Evolutionary conservation across 1,140 invertebrate species (phyloP), one percentile per base, ranked within the genome.

Genomic region (Druon quercuslanigerum): DNA sequence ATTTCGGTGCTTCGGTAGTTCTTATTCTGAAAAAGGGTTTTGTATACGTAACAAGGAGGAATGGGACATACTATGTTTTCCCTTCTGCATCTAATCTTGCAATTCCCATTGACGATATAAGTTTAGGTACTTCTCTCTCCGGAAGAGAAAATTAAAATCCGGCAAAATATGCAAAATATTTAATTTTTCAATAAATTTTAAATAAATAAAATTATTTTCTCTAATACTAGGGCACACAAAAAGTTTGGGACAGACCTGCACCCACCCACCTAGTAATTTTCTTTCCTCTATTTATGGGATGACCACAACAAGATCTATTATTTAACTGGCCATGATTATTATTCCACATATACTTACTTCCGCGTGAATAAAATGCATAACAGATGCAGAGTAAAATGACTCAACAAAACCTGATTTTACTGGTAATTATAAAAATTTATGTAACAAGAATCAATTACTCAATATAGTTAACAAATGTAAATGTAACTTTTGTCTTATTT

Each of bases 231-330:
- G 52, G 52, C 7, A 17, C n/a, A 54, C 1, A 54, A 54, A 17
- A 54, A 54, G 4, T 46, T 46, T 54, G 52, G 7, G 16, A 54
- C 16, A 54, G 16, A n/a, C 17, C 52, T 17, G 52, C n/a, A 17
- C 8, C 8, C 9, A 16, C 17, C n/a, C 8, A 54, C 25, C 25
- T 13, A 16, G 14, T 25, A 40, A 66, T 16, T 7, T 33, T 11
- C 57, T 16, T 14, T 4, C 16, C 20, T 66, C 20, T 66, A 66
- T 40, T 66, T 66, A 16, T 16, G 14, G 57, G 57, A 66, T 66
- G 57, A 13, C 16, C 60, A 66, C 60, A 66, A 66, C 60, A 66
- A 46, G 33, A 66, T 66, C 46, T 66, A 66, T 66, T 13, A 66
- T 40, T 66, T 40, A 66, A 66, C 13, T 14, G 60, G 14, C 60